Conservation (phyloP, 2,797 vertebrate species). For the Myotis findleyi region DNA sequence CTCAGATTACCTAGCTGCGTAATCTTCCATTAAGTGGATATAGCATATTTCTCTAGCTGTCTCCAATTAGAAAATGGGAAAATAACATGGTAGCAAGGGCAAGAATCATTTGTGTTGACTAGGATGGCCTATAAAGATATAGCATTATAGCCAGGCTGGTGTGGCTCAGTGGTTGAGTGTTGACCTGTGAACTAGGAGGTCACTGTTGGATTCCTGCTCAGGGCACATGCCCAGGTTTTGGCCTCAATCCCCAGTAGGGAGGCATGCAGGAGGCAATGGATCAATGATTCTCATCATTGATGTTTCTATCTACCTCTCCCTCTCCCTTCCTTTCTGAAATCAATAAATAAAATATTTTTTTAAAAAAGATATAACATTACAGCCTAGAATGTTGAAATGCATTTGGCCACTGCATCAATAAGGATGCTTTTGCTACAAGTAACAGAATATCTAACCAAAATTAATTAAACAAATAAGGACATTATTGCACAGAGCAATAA, state of each 20-base stretch:
- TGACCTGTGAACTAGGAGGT: too few relatives aligned
- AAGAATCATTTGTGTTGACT: not conserved
- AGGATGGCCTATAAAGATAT: not conserved
- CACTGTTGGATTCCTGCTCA: too few relatives aligned
- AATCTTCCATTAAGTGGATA: not conserved
- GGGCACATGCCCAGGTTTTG: too few relatives aligned
- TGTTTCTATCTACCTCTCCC: too few relatives aligned
- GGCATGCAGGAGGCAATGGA: too few relatives aligned
- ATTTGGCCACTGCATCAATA: not conserved
- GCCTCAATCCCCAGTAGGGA: too few relatives aligned
- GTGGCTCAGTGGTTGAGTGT: too few relatives aligned
- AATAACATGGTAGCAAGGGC: not conserved
- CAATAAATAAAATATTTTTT: too few relatives aligned
- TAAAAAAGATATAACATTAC: not conserved
- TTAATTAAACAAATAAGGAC: not conserved
- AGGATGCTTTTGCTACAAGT: not conserved
- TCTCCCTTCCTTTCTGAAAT: too few relatives aligned
- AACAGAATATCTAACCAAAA: not conserved
- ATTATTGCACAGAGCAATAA: not conserved
- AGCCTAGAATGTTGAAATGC: conserved; percentile 1
- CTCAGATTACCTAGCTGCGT: not conserved
- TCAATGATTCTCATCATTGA: too few relatives aligned
- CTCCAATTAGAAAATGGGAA: not conserved
- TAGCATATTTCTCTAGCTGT: not conserved
- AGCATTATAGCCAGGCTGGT: not conserved